Evolutionary conservation across 2,888 invertebrate genomes (phyloP).

Genomic region (Brachypterus glaber): DNA sequence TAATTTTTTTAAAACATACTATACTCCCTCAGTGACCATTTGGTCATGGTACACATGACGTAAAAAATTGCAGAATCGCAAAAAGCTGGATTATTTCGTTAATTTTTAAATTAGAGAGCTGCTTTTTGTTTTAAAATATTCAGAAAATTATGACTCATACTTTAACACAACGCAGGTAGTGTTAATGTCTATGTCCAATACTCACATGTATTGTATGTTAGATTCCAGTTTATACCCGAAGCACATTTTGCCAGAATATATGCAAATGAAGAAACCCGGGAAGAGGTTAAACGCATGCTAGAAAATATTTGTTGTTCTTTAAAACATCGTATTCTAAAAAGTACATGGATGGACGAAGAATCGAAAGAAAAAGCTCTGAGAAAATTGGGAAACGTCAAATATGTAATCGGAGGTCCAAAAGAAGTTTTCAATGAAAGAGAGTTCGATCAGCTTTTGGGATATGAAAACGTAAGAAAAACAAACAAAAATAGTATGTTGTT

Average conservation of each 20-base stretch:
- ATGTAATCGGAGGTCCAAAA: conserved; percentile 25
- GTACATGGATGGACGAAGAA: conserved; percentile 23
- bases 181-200: no score
- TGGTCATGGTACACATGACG: no score
- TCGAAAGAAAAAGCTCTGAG: conserved; percentile 18
- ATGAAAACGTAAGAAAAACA: background rate
- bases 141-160: no score
- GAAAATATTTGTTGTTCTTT: conserved; percentile 20
- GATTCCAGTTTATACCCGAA: conserved; percentile 20
- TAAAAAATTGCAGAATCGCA: no score
- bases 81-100: no score
- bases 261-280: conserved; percentile 14
- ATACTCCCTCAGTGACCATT: no score
- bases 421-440: conserved; percentile 22
- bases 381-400: conserved; percentile 20
- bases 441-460: conserved; percentile 30
- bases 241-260: conserved; percentile 20
- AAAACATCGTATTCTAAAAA: conserved; percentile 17
- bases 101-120: no score
- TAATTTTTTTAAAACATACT: no score
- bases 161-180: no score
- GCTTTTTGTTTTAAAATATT: no score
- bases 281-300: conserved; percentile 22
- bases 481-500: no score
- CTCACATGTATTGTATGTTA: conserved; percentile 1